Conservation (phyloP, 2,888 invertebrate genomes). For the Caenorhabditis doughertyi region DNA sequence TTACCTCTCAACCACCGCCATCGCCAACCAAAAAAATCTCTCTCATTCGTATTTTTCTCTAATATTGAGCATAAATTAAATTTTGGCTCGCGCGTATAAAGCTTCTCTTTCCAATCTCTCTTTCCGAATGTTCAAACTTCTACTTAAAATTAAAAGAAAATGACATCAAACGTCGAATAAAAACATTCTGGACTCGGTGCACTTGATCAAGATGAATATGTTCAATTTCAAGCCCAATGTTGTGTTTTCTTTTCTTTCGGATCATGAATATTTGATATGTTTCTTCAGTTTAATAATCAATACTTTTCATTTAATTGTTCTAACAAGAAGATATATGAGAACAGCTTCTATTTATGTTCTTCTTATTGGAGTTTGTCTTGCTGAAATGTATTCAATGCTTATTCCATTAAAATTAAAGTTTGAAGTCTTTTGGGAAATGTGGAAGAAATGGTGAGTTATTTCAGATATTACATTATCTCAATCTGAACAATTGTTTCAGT, state of each 20-base stretch:
- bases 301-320: constrained; percentile 28
- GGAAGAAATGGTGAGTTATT: constrained; percentile 25
- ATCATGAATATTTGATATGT: constrained; percentile 41
- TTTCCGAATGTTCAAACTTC: constrained; percentile 9
- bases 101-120: background rate
- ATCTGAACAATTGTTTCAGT: constrained; percentile 29
- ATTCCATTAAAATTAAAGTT: constrained; percentile 30
- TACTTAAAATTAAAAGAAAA: constrained; percentile 9
- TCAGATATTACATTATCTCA: too few relatives aligned
- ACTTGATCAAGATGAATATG: background rate
- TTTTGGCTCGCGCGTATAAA: background rate
- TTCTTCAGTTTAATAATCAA: constrained; percentile 40
- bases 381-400: constrained; percentile 18
- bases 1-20: constrained; percentile 19
- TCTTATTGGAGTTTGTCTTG: constrained; percentile 29
- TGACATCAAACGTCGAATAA: constrained; percentile 40
- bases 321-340: constrained; percentile 46
- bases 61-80: constrained; percentile 19
- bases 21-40: background rate
- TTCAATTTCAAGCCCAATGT: background rate
- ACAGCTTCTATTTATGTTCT: constrained; percentile 49
- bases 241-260: constrained; percentile 17
- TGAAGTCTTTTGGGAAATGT: background rate
- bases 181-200: constrained; percentile 23
- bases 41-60: background rate